Base-by-base conservation (phyloP, 1,140 invertebrate genomes). In the Theocolax elegans region DNA sequence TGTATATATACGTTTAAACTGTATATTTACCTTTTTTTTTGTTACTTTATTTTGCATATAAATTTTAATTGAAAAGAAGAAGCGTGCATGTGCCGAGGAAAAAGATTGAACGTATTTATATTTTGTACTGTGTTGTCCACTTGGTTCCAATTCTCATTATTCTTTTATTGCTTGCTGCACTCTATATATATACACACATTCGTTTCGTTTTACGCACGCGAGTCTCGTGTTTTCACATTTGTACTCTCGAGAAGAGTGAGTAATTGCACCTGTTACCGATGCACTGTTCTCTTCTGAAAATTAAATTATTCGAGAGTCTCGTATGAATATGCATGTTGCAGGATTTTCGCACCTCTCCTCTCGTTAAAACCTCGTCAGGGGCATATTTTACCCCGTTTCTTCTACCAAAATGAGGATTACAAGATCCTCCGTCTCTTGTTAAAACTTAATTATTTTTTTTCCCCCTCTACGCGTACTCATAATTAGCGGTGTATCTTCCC, bases 221-320 rank as follows among this genome's bases (percentile, higher is more conserved):
- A 58, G 54, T 40, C 40, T 42, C 31, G 35, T 40, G 54, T 40
- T 6, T 54, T 46, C n/a, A 21, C 35, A 31, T 56, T 54, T 19
- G 23, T 38, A 29, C 35, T 21, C 9, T 35, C 12, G 35, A 0
- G 12, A 8, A 25, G n/a, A 27, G n/a, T 54, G 60, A 73, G 71
- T 76, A 77, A 77, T 76, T 74, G 68, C 62, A 71, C 65, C 74
- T 71, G 70, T 76, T 76, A 75, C 73, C 67, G 71, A 75, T 75
- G 75, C 74, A 66, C 59, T 63, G 65, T 70, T 67, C n/a, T n/a
- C n/a, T n/a, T n/a, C 58, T 58, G 71, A 77, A 75, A 76, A 77
- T 77, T 77, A 72, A 76, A 77, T 77, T 73, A 76, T 72, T 66
- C 38, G n/a, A n/a, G n/a, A 35, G 21, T 44, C n/a, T n/a, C 40